Conservation (phyloP, 2,113 vertebrate genomes). For the Scomber colias region DNA sequence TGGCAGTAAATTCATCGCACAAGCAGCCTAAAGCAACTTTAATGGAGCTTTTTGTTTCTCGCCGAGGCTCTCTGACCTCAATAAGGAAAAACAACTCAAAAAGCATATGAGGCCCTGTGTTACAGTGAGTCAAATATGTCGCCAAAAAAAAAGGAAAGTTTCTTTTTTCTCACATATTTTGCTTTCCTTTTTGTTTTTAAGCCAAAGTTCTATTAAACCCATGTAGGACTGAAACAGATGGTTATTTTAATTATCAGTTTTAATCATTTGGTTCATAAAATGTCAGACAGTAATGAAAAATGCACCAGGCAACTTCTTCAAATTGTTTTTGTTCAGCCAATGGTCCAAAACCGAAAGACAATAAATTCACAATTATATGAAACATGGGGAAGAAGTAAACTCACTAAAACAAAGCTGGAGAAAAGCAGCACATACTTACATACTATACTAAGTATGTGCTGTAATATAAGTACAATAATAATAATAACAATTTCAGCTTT, state of each 20-base stretch:
- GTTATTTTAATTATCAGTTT: background rate
- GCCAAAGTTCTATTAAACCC: background rate
- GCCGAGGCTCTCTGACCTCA: conserved; percentile 49
- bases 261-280: background rate
- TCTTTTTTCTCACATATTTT: background rate
- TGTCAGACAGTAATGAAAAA: background rate
- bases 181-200: background rate
- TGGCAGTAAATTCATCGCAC: conserved; percentile 47
- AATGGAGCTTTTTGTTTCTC: conserved; percentile 56
- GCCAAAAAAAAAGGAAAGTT: background rate
- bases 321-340: background rate
- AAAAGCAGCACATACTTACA: no score
- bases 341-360: background rate
- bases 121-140: background rate
- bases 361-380: background rate
- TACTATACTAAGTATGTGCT: no score
- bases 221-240: background rate
- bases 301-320: no score
- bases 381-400: background rate
- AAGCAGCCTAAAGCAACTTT: conserved; percentile 49
- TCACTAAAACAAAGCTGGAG: no score
- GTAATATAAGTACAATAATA: no score
- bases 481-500: no score
- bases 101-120: background rate
- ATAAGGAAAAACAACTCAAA: conserved; percentile 36